phyloP scores from a whole-genome alignment of 2,797 vertebrate genomes.

The Syngnathus rostellatus region DNA sequence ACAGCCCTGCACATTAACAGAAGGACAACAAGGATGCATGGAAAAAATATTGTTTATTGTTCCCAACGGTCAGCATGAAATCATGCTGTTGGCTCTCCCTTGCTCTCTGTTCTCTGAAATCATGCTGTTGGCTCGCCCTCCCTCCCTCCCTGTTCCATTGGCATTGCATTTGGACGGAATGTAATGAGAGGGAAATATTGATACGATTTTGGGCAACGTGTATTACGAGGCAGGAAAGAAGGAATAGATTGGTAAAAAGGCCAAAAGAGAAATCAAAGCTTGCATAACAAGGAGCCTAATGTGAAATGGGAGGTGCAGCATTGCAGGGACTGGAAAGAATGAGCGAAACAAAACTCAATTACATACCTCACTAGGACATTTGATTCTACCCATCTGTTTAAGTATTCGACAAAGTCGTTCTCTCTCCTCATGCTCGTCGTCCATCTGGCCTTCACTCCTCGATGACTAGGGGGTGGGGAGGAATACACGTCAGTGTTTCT shows the following conservation, averaged over 20 bases:
- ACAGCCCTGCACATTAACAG: conserved; percentile 71
- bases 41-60: background rate
- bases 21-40: background rate
- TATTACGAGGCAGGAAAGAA: conserved; percentile 31
- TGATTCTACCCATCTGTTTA: conserved; percentile 96
- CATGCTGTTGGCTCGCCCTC: background rate
- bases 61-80: background rate
- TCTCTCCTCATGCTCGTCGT: conserved; percentile 83
- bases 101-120: background rate
- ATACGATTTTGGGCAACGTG: conserved; percentile 52
- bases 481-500: conserved; percentile 27
- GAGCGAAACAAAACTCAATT: conserved; percentile 24
- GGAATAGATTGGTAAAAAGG: conserved; percentile 13
- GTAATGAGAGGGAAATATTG: conserved; percentile 56
- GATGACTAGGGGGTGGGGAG: conserved; percentile 58
- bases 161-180: conserved; percentile 30
- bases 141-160: conserved; percentile 13
- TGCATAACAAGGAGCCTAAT: conserved; percentile 30
- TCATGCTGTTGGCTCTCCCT: background rate
- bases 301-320: conserved; percentile 27
- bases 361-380: conserved; percentile 89
- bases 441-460: conserved; percentile 71
- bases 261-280: conserved; percentile 36
- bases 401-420: conserved; percentile 86
- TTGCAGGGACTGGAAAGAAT: conserved; percentile 20